Evolutionary conservation across 2,113 vertebrate genomes (phyloP), one percentile per base, ranked within the genome.

Genomic region (Harpagus bidentatus): DNA sequence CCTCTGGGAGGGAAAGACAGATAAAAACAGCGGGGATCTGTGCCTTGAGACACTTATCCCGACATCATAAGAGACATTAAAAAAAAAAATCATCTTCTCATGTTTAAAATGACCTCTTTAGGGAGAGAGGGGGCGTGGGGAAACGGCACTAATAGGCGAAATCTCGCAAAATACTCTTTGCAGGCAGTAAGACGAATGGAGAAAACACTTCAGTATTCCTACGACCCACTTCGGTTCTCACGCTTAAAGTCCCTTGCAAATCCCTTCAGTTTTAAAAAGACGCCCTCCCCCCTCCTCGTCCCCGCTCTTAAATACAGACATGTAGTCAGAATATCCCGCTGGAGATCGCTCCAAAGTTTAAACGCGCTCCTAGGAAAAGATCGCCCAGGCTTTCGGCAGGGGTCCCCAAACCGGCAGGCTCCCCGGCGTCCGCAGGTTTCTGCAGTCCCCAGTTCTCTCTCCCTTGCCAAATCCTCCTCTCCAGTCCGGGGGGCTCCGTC

Each of bases 51-150:
- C 62, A 89, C 74, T 95, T 95, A 95, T 85, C 42, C 78, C 58
- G 43, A 63, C 89, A 72, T 82, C 78, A 76, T 22, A 93, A 45
- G 38, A 93, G 61, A 77, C 89, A 95, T 87, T 55, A 34, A 77
- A 94, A 94, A 88, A 92, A 90, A 94, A 91, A 88, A 95, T 95
- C 28, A 53, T 89, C 94, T 94, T 95, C 91, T 89, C 73, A 45
- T 82, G 95, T 91, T 94, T 91, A 93, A 96, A 95, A 97, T 95
- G 28, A 94, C 82, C 89, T 95, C 91, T 95, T 93, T 82, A 58
- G 70, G 84, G 85, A 90, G 82, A 73, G 50, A 90, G 63, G 65
- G 87, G 87, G 91, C 34, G 56, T 95, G 91, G 70, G 95, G 92
- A 93, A 91, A 85, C 0, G 34, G 58, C 16, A 31, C 70, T 87